Percentiles rank a stretch among this genome's conserved stretches.
Conservation (phyloP, 1,140 invertebrate species). For the Drosophila elegans region DNA sequence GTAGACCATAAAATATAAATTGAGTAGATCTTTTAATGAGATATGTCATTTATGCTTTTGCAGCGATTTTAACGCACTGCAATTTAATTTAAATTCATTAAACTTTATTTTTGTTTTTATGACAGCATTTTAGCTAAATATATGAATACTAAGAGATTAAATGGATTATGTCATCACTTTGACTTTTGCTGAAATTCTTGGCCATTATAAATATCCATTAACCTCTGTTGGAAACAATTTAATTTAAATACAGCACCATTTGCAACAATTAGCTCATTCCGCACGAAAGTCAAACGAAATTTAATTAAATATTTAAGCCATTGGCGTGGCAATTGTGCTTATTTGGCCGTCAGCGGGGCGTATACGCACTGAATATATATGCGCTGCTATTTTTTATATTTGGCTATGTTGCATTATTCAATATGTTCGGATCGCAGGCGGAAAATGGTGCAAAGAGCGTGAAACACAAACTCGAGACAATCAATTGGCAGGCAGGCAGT, state of each 20-base stretch:
- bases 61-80: too few relatives aligned
- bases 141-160: not conserved
- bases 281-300: conserved; percentile 18
- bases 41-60: too few relatives aligned
- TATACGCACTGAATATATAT: conserved; percentile 22
- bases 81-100: too few relatives aligned
- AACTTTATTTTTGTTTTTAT: too few relatives aligned
- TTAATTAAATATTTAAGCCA: conserved; percentile 58
- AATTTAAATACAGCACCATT: conserved; percentile 14
- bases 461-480: conserved; percentile 29
- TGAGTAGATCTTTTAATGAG: too few relatives aligned
- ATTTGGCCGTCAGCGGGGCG: conserved; percentile 47
- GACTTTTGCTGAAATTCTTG: conserved; percentile 5
- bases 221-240: conserved; percentile 11
- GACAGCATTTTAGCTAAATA: not conserved
- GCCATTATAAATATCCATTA: conserved; percentile 21
- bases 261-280: conserved; percentile 18
- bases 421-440: conserved; percentile 28
- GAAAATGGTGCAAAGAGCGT: conserved; percentile 29
- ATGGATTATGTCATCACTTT: conserved; percentile 18
- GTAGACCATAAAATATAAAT: not conserved
- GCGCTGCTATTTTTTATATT: conserved; percentile 34
- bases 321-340: conserved; percentile 32
- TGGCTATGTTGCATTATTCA: conserved; percentile 60
- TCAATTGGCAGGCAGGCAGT: conserved; percentile 30